Conservation (phyloP, 2,113 vertebrate species). For the Xiphophorus couchianus region DNA sequence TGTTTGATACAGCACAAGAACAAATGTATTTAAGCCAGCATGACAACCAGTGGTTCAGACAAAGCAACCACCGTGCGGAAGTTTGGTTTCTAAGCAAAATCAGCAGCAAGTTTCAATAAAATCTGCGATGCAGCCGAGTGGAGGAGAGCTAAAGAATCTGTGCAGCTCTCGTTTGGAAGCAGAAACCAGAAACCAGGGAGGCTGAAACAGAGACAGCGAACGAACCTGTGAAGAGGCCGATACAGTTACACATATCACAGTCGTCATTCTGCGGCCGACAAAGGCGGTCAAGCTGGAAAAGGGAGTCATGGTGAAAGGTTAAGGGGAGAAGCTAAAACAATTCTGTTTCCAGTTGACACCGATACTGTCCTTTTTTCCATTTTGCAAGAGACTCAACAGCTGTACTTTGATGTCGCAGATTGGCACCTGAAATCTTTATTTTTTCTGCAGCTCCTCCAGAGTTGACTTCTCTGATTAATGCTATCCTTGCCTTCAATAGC, state of each 20-base stretch:
- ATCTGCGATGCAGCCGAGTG: not conserved
- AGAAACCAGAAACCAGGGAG: slow-evolving; percentile 55
- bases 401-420: slow-evolving; percentile 1
- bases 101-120: slow-evolving; percentile 7
- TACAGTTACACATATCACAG: slow-evolving; percentile 43
- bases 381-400: slow-evolving; percentile 30
- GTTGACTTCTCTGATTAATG: not conserved
- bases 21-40: slow-evolving; percentile 16
- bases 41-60: slow-evolving; percentile 11
- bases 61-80: not conserved
- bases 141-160: slow-evolving; percentile 33
- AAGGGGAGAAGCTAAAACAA: slow-evolving; percentile 19
- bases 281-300: slow-evolving; percentile 41
- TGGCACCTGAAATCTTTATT: no score
- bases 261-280: slow-evolving; percentile 23
- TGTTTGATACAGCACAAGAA: not conserved
- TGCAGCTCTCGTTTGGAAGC: slow-evolving; percentile 28
- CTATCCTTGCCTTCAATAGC: not conserved
- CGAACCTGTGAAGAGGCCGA: slow-evolving; percentile 37
- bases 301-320: slow-evolving; percentile 54
- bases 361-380: slow-evolving; percentile 34
- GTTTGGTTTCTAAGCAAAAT: slow-evolving; percentile 1
- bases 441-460: no score
- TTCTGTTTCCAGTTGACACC: slow-evolving; percentile 12
- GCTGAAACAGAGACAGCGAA: slow-evolving; percentile 44